Evolutionary conservation across 2,113 vertebrate genomes (phyloP), one percentile per base, ranked within the genome.

Genomic region (Pseudois nayaur): DNA sequence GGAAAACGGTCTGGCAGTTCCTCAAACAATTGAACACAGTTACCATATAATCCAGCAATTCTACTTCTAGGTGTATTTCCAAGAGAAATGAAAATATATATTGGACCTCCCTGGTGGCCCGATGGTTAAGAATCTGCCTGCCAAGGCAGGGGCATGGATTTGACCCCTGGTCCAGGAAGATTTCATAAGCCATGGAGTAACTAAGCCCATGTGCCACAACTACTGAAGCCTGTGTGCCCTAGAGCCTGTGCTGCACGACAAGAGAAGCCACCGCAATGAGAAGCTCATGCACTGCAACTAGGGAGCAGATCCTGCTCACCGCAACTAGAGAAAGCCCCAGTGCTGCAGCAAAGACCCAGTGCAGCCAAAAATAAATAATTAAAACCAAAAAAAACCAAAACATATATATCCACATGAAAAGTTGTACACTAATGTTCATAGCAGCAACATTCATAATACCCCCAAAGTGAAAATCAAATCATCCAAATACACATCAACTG

Each of bases 1-100:
- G 57, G 87, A 36, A 87, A 54, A 87, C 8, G 14, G 31, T 25
- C 64, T 29, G 55, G 92, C 17, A 85, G 45, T 40, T 87, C 31
- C 19, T 78, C 29, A n/a, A 90, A 87, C 40, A 89, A 79, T 2
- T 85, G 59, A 54, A 79, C 33, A 33, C 14, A 45, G 43, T 83
- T 57, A 55, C 64, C 7, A 17, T 50, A 31, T 6, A 40, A 76
- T 3, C 23, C 43, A 85, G 88, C 17, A 96, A 52, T 71, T 94
- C 48, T 14, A 40, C 40, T 88, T 27, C 29, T 40, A 84, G 79
- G n/a, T 74, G 31, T 33, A 40, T 15, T 50, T 9, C 14, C 36
- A 78, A 84, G 25, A 95, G 40, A 88, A 88, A 92, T n/a, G 55
- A 88, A 88, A 88, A 94, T 9, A 23, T 12, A 82, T 5, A 6